Base-by-base conservation (phyloP, 2,888 invertebrate species). In the Ophion obscuratus region DNA sequence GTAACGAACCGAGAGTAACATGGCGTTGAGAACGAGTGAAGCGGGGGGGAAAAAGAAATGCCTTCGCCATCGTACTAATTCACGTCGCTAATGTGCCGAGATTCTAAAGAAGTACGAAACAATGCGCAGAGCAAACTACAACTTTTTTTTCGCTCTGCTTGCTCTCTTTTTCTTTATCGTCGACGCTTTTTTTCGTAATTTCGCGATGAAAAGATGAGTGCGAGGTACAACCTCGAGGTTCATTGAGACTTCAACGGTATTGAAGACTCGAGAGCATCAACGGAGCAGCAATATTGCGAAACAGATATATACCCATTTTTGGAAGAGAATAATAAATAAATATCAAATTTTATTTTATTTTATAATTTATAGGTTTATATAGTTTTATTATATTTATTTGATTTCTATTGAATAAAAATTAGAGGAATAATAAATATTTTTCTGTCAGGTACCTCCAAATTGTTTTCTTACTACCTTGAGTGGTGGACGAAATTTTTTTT, bases 21-120 rank as follows among this genome's bases (percentile, higher is more conserved):
- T n/a, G 67, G 20, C 24, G 66, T 31, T 27, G 67, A 74, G 62
- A 83, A 73, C 77, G 24, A 71, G 36, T 61, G 57, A 57, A 57
- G 4, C 59, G 75, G 27, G 74, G 74, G 70, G 24, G 24, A 76
- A 83, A 77, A 78, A 73, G 5, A 40, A 40, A 40, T 36, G 75
- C 73, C 47, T 83, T 70, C 44, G 40, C 87, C 89, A 89, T 90
- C 89, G 89, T 89, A 85, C 89, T 88, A 89, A 92, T 89, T 89
- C 90, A 87, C 88, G 88, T 86, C 89, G 88, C 91, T 91, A 90
- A 91, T 89, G 88, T 84, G 87, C 83, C 76, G 88, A 88, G 89
- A 89, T 89, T 90, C 89, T 89, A 91, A 92, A 90, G 90, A 92
- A 90, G 88, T 87, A 66, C 68, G 85, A 90, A 91, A 92, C 90